These are phyloP conservation scores for Semotilus atromaculatus DNA, from an alignment of 2,797 vertebrate genomes.

Conservation along the genomic window DNA sequence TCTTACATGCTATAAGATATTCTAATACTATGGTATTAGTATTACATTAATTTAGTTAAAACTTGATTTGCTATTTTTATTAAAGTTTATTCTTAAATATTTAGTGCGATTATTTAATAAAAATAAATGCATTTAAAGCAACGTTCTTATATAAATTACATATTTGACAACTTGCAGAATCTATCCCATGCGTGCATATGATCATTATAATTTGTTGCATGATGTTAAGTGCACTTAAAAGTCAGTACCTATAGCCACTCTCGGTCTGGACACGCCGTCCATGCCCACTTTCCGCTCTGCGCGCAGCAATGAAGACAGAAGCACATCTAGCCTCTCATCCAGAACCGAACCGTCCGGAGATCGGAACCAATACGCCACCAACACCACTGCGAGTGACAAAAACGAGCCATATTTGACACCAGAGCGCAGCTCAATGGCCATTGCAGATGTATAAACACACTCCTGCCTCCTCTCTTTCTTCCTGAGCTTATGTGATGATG, in stretches of 20 bases:
- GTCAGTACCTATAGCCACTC: conserved; percentile 79
- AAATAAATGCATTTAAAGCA: background rate
- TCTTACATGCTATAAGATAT: background rate
- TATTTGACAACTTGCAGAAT: background rate
- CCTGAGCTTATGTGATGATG: background rate
- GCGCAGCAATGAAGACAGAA: conserved; percentile 81
- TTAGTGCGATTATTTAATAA: background rate
- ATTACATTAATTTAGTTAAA: background rate
- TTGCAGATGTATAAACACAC: conserved; percentile 18
- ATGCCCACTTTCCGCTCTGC: conserved; percentile 81
- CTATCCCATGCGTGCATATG: background rate
- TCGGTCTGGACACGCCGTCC: conserved; percentile 70
- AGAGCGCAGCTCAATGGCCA: conserved; percentile 69
- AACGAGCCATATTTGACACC: conserved; percentile 76
- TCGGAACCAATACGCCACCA: conserved; percentile 79
- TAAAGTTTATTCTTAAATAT: background rate
- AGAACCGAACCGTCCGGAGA: conserved; percentile 66
- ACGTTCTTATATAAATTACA: background rate
- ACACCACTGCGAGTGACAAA: conserved; percentile 73
- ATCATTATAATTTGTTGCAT: background rate
- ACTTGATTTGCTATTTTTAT: background rate
- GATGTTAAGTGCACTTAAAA: conserved; percentile 17
- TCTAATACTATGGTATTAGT: background rate
- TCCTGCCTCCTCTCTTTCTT: background rate
- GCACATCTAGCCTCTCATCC: conserved; percentile 78